A percentile compares a stretch with the other conserved stretches of the same genome.
These are phyloP conservation scores for Plutella xylostella DNA, from an alignment of 2,888 invertebrate genomes.

Conservation along the genomic window DNA sequence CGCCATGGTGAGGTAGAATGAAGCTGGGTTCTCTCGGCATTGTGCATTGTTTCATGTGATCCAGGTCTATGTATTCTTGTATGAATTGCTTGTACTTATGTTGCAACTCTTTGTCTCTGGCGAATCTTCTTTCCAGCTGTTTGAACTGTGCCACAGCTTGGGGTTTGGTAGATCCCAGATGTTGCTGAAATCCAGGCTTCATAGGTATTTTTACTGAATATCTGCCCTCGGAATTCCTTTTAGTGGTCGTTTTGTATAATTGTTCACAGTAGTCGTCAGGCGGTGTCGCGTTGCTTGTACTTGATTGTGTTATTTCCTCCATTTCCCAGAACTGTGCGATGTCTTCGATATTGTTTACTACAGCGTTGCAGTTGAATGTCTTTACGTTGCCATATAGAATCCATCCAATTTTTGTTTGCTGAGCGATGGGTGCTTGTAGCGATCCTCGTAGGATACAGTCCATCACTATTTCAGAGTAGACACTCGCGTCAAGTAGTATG, in stretches of 20 bases:
- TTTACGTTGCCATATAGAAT: constrained; percentile 5
- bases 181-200: constrained; percentile 3
- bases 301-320: constrained; percentile 7
- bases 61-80: neutral
- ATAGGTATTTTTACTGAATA: constrained; percentile 4
- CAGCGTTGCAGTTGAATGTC: constrained; percentile 7
- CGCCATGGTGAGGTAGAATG: neutral
- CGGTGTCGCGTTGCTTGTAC: neutral
- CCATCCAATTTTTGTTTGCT: constrained; percentile 7
- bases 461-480: constrained; percentile 8
- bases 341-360: constrained; percentile 4
- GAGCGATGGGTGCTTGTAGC: constrained; percentile 1
- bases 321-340: constrained; percentile 6
- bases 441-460: constrained; percentile 1
- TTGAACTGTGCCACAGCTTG: constrained; percentile 9
- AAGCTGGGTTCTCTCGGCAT: neutral
- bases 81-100: too few species aligned
- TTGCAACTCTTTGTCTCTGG: neutral
- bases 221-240: neutral
- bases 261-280: neutral
- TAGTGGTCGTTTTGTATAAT: neutral
- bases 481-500: constrained; percentile 11
- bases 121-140: constrained; percentile 5
- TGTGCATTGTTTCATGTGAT: neutral
- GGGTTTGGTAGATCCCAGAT: constrained; percentile 4